These are phyloP conservation scores for Gadus chalcogrammus DNA, from an alignment of 2,113 vertebrate genomes.

Conservation along the genomic window DNA sequence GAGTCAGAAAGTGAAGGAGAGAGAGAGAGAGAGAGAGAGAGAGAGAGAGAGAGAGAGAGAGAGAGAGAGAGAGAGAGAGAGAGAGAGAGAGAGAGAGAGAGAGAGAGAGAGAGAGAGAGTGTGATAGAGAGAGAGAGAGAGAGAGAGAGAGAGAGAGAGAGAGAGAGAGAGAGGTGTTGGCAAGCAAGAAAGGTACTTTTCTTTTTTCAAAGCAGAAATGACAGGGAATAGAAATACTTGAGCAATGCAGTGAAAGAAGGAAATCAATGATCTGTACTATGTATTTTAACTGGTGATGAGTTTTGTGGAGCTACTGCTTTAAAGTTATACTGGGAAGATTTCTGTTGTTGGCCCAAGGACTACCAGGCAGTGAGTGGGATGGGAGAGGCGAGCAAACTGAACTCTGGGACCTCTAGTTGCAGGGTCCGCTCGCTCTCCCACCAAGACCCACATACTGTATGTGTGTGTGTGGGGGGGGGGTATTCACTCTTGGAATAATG, in stretches of 20 bases:
- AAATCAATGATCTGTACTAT: no score
- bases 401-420: no score
- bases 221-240: conserved; percentile 7
- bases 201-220: conserved; percentile 13
- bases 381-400: conserved; percentile 14
- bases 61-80: no score
- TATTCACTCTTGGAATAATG: no score
- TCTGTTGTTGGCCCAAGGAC: no score
- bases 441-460: not conserved
- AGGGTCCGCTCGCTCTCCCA: not conserved
- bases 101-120: conserved; percentile 8
- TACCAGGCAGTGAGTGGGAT: conserved; percentile 24
- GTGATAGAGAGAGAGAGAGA: conserved; percentile 14
- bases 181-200: no score
- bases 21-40: not conserved
- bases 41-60: no score
- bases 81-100: conserved; percentile 6
- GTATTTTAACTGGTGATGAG: no score
- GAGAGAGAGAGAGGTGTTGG: no score
- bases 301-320: no score
- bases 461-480: no score
- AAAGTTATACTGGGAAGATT: no score
- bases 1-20: conserved; percentile 37
- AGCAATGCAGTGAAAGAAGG: not conserved
- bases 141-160: conserved; percentile 5